These are phyloP conservation scores for Pachycephus smyrnensis DNA, from an alignment of 2,888 invertebrate genomes.

Conservation along the genomic window DNA sequence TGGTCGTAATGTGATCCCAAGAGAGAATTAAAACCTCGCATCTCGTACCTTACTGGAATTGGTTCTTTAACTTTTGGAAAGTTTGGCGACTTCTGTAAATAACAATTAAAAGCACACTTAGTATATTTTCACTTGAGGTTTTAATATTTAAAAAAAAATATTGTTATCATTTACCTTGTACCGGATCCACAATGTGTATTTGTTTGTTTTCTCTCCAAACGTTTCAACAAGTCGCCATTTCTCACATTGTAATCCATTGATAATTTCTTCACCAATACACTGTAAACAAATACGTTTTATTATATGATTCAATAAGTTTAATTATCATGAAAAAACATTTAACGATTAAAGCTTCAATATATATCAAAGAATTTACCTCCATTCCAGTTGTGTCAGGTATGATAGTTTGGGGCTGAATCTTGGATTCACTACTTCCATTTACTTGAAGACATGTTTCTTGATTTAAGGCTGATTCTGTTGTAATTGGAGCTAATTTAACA, in stretches of 20 bases:
- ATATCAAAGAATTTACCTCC: conserved; percentile 65
- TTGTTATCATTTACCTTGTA: conserved; percentile 70
- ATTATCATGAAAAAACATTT: conserved; percentile 16
- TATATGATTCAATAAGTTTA: conserved; percentile 10
- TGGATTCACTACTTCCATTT: conserved; percentile 76
- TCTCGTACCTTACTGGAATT: conserved; percentile 79
- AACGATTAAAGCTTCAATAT: conserved; percentile 2
- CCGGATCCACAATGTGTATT: conserved; percentile 89
- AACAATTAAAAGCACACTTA: conserved; percentile 6
- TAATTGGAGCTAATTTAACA: conserved; percentile 87
- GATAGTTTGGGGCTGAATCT: conserved; percentile 79
- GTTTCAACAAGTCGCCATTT: conserved; percentile 81
- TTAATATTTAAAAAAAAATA: conserved; percentile 6
- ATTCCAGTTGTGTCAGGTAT: conserved; percentile 86
- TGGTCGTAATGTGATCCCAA: conserved; percentile 97
- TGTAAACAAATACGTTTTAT: conserved; percentile 31
- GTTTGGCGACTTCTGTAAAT: conserved; percentile 54
- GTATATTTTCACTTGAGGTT: neutral
- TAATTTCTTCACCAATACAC: conserved; percentile 75
- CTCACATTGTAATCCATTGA: conserved; percentile 78
- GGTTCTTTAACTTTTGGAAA: conserved; percentile 47
- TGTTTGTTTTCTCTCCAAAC: conserved; percentile 84
- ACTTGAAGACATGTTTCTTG: conserved; percentile 84
- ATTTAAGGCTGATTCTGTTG: conserved; percentile 80
- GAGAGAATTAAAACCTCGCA: conserved; percentile 92